Evolutionary conservation across 2,113 vertebrate genomes (phyloP).

Genomic region (Perccottus glenii): DNA sequence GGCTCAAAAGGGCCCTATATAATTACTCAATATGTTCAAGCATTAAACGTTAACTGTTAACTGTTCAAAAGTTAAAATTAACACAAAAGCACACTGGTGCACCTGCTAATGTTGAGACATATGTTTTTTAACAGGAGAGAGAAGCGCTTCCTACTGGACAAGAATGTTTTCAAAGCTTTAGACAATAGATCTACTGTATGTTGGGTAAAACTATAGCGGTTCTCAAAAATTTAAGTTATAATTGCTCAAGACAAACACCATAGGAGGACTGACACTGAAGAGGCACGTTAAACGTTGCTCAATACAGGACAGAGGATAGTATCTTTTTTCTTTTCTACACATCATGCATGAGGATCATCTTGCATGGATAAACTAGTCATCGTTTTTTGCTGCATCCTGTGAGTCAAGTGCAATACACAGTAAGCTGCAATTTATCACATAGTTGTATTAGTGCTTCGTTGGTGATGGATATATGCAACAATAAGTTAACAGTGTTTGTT

Average conservation of each 20-base stretch:
- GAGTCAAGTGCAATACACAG: conserved; percentile 28
- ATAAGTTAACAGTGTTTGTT: conserved; percentile 20
- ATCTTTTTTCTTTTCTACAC: conserved; percentile 18
- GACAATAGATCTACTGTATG: conserved; percentile 13
- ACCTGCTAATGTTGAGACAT: conserved; percentile 30
- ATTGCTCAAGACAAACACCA: conserved; percentile 34
- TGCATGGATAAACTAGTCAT: neutral
- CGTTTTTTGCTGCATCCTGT: conserved; percentile 24
- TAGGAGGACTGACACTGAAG: conserved; percentile 36
- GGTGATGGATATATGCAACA: conserved; percentile 26
- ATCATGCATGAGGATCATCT: conserved; percentile 39
- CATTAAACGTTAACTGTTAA: conserved; percentile 40
- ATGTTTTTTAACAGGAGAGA: conserved; percentile 13
- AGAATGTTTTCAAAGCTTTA: conserved; percentile 13
- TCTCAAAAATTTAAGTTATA: neutral
- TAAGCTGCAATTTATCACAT: neutral
- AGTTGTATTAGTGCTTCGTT: conserved; percentile 54
- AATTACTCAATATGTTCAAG: conserved; percentile 62
- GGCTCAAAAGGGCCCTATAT: conserved; percentile 51
- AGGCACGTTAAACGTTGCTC: conserved; percentile 18
- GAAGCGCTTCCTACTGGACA: conserved; percentile 8
- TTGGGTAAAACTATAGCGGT: conserved; percentile 20
- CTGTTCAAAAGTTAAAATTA: conserved; percentile 30
- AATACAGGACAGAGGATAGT: conserved; percentile 17
- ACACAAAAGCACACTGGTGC: conserved; percentile 41